Conservation (phyloP, 2,113 vertebrate genomes). For the Caracal caracal region DNA sequence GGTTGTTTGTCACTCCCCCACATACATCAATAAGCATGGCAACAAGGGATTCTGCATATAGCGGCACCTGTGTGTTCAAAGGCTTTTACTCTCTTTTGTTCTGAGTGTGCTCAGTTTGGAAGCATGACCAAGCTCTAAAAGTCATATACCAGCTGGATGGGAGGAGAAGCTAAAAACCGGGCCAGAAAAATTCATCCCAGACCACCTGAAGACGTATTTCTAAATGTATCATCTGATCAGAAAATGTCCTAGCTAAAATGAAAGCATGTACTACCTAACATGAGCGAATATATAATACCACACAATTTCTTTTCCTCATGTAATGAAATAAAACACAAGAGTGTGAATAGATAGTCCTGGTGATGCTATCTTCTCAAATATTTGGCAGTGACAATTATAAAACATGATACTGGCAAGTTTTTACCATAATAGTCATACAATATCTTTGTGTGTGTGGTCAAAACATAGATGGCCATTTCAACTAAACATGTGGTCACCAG, state of each 20-base stretch:
- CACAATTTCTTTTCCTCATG: background rate
- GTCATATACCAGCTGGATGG: conserved; percentile 65
- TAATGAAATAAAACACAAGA: background rate
- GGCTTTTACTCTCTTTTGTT: conserved; percentile 40
- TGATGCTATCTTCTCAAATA: background rate
- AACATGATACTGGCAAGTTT: background rate
- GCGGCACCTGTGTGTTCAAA: conserved; percentile 48
- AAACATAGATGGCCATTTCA: background rate
- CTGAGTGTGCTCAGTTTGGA: conserved; percentile 32
- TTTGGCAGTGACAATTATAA: background rate
- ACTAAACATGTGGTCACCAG: background rate
- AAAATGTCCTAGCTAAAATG: conserved; percentile 28
- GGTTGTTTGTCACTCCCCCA: background rate
- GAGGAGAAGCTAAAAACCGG: conserved; percentile 56
- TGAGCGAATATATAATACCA: background rate
- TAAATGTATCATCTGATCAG: background rate
- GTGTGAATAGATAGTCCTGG: background rate
- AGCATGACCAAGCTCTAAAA: conserved; percentile 42
- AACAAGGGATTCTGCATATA: background rate
- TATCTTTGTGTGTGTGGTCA: background rate
- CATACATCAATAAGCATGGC: background rate
- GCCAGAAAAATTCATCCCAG: conserved; percentile 19
- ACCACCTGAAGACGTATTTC: conserved; percentile 61
- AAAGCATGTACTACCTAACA: background rate
- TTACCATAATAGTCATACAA: background rate